Percentiles rank a stretch among this genome's conserved stretches.
Evolutionary conservation across 2,113 vertebrate genomes (phyloP).

Genomic region (Malurus cyaneus): DNA sequence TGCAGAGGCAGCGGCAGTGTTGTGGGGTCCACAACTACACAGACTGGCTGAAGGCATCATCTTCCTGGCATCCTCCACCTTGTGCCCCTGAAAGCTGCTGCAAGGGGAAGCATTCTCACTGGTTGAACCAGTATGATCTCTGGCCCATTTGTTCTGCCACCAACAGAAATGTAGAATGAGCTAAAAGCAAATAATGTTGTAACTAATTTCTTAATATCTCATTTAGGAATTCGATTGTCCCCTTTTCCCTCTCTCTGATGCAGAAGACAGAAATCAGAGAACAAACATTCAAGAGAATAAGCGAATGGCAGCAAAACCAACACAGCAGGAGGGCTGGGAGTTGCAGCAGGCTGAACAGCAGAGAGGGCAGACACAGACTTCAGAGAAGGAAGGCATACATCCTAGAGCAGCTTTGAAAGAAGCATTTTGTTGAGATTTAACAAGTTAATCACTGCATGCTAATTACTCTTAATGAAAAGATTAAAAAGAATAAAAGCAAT

Average conservation of each 20-base stretch:
- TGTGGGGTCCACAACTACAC: too few species aligned
- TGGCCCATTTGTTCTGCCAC: too few species aligned
- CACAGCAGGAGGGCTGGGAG: not conserved
- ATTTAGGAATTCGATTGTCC: too few species aligned
- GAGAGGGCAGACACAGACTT: not conserved
- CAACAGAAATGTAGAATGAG: not conserved
- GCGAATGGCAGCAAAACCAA: not conserved
- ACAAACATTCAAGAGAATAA: not conserved
- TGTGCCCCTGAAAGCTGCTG: too few species aligned
- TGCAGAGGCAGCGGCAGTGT: too few species aligned
- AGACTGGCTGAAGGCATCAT: too few species aligned
- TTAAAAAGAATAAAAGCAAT: conserved; percentile 34
- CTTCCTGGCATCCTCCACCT: too few species aligned
- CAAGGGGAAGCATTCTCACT: too few species aligned
- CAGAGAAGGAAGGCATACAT: not conserved
- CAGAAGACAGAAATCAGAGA: not conserved
- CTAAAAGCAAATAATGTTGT: conserved; percentile 24
- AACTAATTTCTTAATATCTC: too few species aligned
- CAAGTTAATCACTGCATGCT: not conserved
- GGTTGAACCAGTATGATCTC: too few species aligned
- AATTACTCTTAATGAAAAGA: conserved; percentile 38
- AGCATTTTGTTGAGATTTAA: not conserved
- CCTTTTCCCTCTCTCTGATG: not conserved
- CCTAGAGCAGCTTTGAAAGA: not conserved
- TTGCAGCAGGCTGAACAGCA: not conserved